A percentile compares a stretch with the other conserved stretches of the same genome.
phyloP scores from a whole-genome alignment of 2,888 invertebrate species.

The Dermolepida albohirtum region DNA sequence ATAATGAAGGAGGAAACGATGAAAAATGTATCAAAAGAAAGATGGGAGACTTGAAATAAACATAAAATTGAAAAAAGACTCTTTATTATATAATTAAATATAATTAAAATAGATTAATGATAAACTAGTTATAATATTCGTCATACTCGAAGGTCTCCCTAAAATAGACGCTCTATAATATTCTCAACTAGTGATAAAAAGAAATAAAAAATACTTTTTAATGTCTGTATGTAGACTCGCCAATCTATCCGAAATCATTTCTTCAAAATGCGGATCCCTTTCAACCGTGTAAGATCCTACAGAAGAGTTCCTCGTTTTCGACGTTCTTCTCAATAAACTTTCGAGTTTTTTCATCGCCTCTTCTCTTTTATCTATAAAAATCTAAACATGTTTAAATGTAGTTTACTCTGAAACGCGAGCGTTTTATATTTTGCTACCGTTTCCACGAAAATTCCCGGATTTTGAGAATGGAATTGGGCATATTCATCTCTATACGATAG shows the following conservation, averaged over 20 bases:
- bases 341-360: constrained; percentile 49
- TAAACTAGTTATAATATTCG: too few species aligned
- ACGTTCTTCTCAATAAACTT: constrained; percentile 46
- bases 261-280: constrained; percentile 45
- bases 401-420: background rate
- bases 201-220: constrained; percentile 21
- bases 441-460: constrained; percentile 61
- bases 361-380: constrained; percentile 54
- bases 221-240: constrained; percentile 45
- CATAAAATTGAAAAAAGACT: too few species aligned
- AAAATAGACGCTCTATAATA: too few species aligned
- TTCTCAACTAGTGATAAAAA: too few species aligned
- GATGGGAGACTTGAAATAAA: too few species aligned
- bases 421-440: constrained; percentile 50
- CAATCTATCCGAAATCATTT: constrained; percentile 46
- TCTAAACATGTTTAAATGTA: constrained; percentile 44
- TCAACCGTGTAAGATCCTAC: constrained; percentile 34
- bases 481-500: constrained; percentile 42
- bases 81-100: too few species aligned
- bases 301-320: constrained; percentile 32
- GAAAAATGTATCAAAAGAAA: too few species aligned
- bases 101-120: too few species aligned
- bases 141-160: too few species aligned
- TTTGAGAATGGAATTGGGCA: constrained; percentile 55
- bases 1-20: too few species aligned